A percentile compares a stretch with the other conserved stretches of the same genome.
These are phyloP conservation scores for Neria commutata DNA, from an alignment of 2,888 invertebrate species.

Conservation along the genomic window DNA sequence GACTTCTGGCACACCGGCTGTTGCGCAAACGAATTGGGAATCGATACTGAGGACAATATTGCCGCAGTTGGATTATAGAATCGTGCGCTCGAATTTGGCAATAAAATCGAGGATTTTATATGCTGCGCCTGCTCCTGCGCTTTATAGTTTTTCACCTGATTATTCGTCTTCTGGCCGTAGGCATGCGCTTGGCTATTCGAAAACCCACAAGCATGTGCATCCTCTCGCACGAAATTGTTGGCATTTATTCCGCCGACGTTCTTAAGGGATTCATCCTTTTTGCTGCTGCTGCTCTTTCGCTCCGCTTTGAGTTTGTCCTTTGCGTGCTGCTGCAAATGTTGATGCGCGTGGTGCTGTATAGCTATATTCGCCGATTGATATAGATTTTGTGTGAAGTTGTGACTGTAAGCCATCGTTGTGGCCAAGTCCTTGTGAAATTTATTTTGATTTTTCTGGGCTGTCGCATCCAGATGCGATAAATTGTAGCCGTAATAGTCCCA, in stretches of 20 bases:
- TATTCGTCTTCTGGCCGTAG: slow-evolving; percentile 40
- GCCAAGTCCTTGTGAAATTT: slow-evolving; percentile 64
- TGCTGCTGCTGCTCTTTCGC: slow-evolving; percentile 49
- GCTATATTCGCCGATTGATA: slow-evolving; percentile 58
- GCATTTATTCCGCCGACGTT: slow-evolving; percentile 27
- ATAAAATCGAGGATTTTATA: slow-evolving; percentile 39
- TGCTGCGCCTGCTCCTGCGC: slow-evolving; percentile 41
- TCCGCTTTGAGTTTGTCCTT: slow-evolving; percentile 55
- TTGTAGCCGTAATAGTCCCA: slow-evolving; percentile 69
- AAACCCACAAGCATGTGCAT: slow-evolving; percentile 35
- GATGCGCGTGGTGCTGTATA: slow-evolving; percentile 57
- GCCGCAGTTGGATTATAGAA: slow-evolving; percentile 33
- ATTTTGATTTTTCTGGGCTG: slow-evolving; percentile 68
- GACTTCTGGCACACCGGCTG: slow-evolving; percentile 36
- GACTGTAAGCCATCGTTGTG: slow-evolving; percentile 59
- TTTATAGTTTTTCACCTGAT: slow-evolving; percentile 40
- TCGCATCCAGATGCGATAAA: slow-evolving; percentile 65
- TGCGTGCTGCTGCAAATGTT: slow-evolving; percentile 53
- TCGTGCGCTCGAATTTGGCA: slow-evolving; percentile 36
- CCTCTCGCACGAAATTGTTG: slow-evolving; percentile 18
- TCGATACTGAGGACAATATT: slow-evolving; percentile 16
- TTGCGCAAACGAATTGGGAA: slow-evolving; percentile 16
- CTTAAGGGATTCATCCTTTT: slow-evolving; percentile 51
- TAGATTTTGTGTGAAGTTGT: slow-evolving; percentile 59
- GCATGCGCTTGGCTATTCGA: slow-evolving; percentile 38